Conservation (phyloP, 2,113 vertebrate species). For the Aix galericulata region DNA sequence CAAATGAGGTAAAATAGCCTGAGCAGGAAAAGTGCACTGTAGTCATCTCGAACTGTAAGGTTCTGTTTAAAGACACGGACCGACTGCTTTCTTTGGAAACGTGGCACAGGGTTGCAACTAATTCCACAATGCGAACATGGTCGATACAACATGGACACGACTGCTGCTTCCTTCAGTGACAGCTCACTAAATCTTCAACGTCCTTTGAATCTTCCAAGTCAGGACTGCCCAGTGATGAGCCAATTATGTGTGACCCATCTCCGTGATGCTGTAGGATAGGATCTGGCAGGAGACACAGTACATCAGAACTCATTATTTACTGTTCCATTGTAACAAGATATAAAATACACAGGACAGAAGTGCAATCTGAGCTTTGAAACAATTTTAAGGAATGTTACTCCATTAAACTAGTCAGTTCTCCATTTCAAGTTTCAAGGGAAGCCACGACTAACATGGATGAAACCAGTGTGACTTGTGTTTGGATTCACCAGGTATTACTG, state of each 20-base stretch:
- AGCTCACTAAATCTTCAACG: slow-evolving; percentile 80
- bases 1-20: slow-evolving; percentile 55
- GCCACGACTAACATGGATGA: not conserved
- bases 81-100: slow-evolving; percentile 67
- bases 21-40: slow-evolving; percentile 57
- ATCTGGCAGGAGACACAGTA: slow-evolving; percentile 78
- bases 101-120: slow-evolving; percentile 49
- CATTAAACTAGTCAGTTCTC: not conserved
- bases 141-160: slow-evolving; percentile 5
- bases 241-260: slow-evolving; percentile 83
- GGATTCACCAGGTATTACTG: not conserved
- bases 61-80: not conserved
- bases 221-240: slow-evolving; percentile 79
- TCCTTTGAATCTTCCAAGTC: slow-evolving; percentile 80
- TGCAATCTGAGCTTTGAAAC: not conserved
- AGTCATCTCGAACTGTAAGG: slow-evolving; percentile 36
- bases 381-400: not conserved
- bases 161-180: slow-evolving; percentile 68
- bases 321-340: not conserved
- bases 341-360: not conserved
- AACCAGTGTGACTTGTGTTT: accelerated
- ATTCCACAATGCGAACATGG: slow-evolving; percentile 43
- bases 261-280: slow-evolving; percentile 92
- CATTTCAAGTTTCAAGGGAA: not conserved
- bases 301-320: not conserved